Conservation (phyloP, 2,797 vertebrate genomes). For the Lutjanus campechanus region DNA sequence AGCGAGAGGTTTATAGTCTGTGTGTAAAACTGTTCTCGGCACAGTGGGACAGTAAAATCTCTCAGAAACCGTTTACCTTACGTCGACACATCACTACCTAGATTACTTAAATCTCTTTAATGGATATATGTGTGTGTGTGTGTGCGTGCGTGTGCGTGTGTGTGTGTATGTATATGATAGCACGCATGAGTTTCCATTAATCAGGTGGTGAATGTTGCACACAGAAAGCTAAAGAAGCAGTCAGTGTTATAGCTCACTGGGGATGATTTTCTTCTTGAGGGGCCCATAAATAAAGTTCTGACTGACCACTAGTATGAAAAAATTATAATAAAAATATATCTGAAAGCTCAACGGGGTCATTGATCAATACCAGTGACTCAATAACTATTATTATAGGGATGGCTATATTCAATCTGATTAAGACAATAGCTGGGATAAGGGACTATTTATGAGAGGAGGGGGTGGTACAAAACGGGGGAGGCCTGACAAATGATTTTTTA, state of each 20-base stretch:
- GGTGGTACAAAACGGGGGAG: too few relatives aligned
- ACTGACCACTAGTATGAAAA: neutral
- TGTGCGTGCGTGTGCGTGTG: slow-evolving; percentile 1
- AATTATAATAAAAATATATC: neutral
- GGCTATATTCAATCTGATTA: neutral
- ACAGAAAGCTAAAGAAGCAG: slow-evolving; percentile 1
- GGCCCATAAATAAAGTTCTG: neutral
- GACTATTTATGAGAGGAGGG: too few relatives aligned
- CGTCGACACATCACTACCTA: slow-evolving; percentile 39
- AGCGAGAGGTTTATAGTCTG: slow-evolving; percentile 56
- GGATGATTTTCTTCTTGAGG: neutral
- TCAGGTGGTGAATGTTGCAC: neutral
- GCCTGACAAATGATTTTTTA: too few relatives aligned
- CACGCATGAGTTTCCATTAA: neutral
- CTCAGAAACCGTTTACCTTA: slow-evolving; percentile 29
- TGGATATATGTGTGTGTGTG: slow-evolving; percentile 30
- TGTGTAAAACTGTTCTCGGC: slow-evolving; percentile 48
- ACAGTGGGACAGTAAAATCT: slow-evolving; percentile 55
- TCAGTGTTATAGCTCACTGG: neutral
- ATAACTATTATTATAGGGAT: neutral
- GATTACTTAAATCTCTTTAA: slow-evolving; percentile 60
- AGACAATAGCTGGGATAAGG: neutral
- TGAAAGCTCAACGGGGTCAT: neutral
- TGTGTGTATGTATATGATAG: neutral
- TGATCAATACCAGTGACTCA: neutral